Percentiles rank a stretch among this genome's conserved stretches.
phyloP scores from a whole-genome alignment of 2,113 vertebrate species.

The Tragulus kanchil region DNA sequence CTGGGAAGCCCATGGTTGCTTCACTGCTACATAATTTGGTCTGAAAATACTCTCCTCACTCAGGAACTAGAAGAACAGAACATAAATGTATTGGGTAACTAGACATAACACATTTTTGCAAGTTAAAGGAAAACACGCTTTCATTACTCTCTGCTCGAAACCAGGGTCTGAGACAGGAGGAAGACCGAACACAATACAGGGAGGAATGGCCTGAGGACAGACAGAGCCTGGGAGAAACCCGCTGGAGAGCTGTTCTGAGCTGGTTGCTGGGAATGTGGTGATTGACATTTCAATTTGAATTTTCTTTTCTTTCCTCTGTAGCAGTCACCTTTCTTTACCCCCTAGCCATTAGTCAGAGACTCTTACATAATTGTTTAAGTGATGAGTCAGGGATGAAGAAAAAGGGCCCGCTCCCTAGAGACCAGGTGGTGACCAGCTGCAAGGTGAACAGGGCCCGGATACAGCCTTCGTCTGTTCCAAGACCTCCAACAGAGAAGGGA shows the following conservation, averaged over 20 bases:
- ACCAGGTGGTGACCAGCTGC: not conserved
- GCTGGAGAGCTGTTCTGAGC: fast-evolving
- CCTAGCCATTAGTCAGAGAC: not conserved
- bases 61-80: not conserved
- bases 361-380: not conserved
- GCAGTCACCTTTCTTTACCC: not conserved
- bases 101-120: not conserved
- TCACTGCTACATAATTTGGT: not conserved
- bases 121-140: not conserved
- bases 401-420: not conserved
- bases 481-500: not conserved
- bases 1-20: not conserved
- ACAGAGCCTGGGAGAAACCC: not conserved
- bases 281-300: not conserved
- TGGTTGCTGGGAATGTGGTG: fast-evolving
- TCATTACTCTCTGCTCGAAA: no score
- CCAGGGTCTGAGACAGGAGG: not conserved
- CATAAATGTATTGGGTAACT: not conserved
- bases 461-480: not conserved
- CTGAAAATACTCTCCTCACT: not conserved
- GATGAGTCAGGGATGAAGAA: not conserved
- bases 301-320: not conserved
- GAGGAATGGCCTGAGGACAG: not conserved
- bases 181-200: not conserved
- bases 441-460: not conserved